Percentiles rank a stretch among this genome's conserved stretches.
These are phyloP conservation scores for Ammospiza nelsoni DNA, from an alignment of 2,113 vertebrate genomes.

Conservation along the genomic window DNA sequence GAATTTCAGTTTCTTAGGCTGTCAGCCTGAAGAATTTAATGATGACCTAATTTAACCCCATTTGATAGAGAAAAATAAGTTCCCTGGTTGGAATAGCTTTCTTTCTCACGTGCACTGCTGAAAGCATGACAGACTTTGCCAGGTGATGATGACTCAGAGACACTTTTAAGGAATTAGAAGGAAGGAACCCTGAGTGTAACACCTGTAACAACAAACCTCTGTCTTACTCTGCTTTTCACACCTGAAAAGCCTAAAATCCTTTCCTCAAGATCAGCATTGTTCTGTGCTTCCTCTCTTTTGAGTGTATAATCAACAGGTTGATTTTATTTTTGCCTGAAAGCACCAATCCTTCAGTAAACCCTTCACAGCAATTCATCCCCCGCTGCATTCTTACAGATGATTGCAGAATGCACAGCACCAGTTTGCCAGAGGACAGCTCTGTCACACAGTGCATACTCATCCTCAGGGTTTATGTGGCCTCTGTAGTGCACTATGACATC, in stretches of 20 bases:
- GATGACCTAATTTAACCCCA: neutral
- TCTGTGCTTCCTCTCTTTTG: neutral
- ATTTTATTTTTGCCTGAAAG: neutral
- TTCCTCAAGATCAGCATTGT: neutral
- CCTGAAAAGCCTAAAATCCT: neutral
- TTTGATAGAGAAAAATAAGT: neutral
- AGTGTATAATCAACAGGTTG: neutral
- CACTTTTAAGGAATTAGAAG: neutral
- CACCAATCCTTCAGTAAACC: neutral
- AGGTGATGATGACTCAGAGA: neutral
- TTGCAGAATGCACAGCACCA: rapidly evolving
- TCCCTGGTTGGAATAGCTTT: neutral
- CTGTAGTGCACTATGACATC: neutral
- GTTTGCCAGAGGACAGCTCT: neutral
- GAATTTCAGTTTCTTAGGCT: neutral
- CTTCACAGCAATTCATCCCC: neutral
- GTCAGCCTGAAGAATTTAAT: neutral
- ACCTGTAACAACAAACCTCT: neutral
- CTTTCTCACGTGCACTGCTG: neutral
- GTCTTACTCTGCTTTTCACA: neutral
- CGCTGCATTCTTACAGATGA: neutral
- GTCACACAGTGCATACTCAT: neutral
- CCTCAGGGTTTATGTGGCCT: neutral
- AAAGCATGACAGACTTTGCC: neutral
- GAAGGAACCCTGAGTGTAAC: neutral